These are phyloP conservation scores for Chamaea fasciata DNA, from an alignment of 2,113 vertebrate species.

Conservation along the genomic window DNA sequence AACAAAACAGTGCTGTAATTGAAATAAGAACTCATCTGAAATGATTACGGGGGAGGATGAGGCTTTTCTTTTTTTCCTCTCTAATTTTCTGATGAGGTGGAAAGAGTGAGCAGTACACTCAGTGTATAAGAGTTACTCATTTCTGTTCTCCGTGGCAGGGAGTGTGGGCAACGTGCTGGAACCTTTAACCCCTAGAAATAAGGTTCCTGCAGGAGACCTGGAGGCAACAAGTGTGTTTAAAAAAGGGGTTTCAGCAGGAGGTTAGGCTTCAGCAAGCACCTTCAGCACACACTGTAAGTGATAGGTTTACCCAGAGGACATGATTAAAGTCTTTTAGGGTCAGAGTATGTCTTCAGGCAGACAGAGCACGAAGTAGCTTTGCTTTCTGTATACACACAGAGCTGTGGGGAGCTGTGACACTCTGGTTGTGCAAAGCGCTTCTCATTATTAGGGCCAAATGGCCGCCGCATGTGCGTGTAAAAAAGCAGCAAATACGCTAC, in stretches of 20 bases:
- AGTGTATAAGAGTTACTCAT: not conserved
- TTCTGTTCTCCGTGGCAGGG: not conserved
- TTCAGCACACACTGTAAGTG: not conserved
- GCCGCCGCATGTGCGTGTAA: no score
- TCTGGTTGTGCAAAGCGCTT: not conserved
- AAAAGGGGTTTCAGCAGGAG: not conserved
- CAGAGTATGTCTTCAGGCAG: not conserved
- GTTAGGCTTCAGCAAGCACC: not conserved
- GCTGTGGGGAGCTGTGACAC: not conserved
- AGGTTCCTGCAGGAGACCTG: not conserved
- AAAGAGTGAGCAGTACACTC: constrained; percentile 26
- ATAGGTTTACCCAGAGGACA: not conserved
- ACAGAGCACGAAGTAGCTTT: not conserved
- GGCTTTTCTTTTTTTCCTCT: not conserved
- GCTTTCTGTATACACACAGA: not conserved
- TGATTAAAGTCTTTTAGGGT: not conserved
- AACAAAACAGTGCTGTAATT: not conserved
- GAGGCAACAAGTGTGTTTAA: not conserved
- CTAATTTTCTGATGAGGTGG: constrained; percentile 33
- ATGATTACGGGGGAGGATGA: not conserved
- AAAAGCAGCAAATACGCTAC: not conserved
- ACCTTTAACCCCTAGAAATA: not conserved
- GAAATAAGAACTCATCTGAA: constrained; percentile 10
- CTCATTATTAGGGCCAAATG: not conserved
- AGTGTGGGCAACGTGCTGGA: not conserved